A percentile compares a stretch with the other conserved stretches of the same genome.
phyloP scores from a whole-genome alignment of 2,113 vertebrate species.

The Neolamprologus modestus region DNA sequence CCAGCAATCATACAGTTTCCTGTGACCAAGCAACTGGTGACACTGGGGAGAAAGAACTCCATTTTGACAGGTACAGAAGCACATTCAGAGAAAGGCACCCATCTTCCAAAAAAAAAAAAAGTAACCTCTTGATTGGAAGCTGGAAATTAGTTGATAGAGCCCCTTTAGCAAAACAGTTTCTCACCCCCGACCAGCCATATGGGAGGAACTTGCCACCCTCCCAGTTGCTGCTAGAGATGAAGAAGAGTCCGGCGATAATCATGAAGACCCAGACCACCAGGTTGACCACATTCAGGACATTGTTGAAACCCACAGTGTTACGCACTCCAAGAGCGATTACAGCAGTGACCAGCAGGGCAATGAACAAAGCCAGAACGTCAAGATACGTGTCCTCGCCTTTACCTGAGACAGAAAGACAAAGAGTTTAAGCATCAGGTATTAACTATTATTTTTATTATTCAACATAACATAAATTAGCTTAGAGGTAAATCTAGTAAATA shows the following conservation, averaged over 20 bases:
- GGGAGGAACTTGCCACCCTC: constrained; percentile 86
- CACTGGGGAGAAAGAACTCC: not conserved
- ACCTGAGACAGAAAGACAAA: constrained; percentile 59
- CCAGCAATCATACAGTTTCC: not conserved
- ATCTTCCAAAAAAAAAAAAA: not conserved
- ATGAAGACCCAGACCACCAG: constrained; percentile 92
- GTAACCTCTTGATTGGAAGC: not conserved
- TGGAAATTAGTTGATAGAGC: not conserved
- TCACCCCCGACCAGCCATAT: constrained; percentile 95
- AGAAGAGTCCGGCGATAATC: constrained; percentile 89
- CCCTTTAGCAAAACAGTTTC: constrained; percentile 14
- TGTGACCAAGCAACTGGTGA: not conserved
- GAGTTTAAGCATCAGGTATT: fast-evolving
- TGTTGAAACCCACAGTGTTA: constrained; percentile 93
- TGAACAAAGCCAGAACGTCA: constrained; percentile 87
- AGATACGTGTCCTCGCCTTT: constrained; percentile 95
- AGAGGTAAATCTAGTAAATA: not conserved
- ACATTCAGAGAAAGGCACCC: not conserved
- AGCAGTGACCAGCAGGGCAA: constrained; percentile 84
- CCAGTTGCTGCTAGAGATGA: constrained; percentile 86
- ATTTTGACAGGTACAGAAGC: not conserved
- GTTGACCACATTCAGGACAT: constrained; percentile 89
- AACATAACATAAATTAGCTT: not conserved
- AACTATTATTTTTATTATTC: not conserved
- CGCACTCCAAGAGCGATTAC: constrained; percentile 87